phyloP scores from a whole-genome alignment of 2,888 invertebrate genomes.

The Operophtera brumata region DNA sequence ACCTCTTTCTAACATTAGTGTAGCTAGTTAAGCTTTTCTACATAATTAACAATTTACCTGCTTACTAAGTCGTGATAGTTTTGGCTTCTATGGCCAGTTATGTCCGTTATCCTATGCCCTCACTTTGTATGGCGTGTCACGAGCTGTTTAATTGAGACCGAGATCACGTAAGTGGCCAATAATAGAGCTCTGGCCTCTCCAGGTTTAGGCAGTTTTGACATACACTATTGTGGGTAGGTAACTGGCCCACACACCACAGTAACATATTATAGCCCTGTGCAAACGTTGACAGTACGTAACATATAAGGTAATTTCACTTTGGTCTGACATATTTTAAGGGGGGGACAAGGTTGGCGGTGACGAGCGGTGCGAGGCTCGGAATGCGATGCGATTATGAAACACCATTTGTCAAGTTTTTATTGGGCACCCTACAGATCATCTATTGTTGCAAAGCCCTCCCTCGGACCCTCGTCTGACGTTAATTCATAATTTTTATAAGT shows the following conservation, averaged over 20 bases:
- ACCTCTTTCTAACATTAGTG: too few species aligned
- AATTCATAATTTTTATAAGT: conserved; percentile 78
- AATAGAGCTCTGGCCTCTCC: conserved; percentile 2
- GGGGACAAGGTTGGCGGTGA: conserved; percentile 49
- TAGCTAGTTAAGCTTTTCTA: too few species aligned
- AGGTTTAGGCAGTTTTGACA: conserved; percentile 22
- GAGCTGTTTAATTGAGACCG: neutral
- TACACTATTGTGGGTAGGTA: conserved; percentile 2
- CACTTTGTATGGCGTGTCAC: too few species aligned
- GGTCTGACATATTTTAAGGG: conserved; percentile 55
- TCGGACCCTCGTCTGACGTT: conserved; percentile 71
- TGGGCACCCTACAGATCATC: conserved; percentile 68
- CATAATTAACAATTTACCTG: too few species aligned
- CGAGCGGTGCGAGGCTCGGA: conserved; percentile 66
- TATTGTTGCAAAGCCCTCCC: conserved; percentile 55
- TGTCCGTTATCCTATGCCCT: too few species aligned
- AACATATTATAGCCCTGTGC: neutral
- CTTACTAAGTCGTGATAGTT: too few species aligned
- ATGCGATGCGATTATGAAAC: conserved; percentile 78
- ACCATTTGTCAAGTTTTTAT: conserved; percentile 82
- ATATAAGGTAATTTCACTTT: conserved; percentile 26
- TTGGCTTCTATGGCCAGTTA: too few species aligned
- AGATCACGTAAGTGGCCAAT: conserved; percentile 20
- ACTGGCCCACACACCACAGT: neutral
- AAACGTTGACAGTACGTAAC: neutral